Evolutionary conservation across 2,113 vertebrate species (phyloP).

Genomic region (Limnothrissa miodon): DNA sequence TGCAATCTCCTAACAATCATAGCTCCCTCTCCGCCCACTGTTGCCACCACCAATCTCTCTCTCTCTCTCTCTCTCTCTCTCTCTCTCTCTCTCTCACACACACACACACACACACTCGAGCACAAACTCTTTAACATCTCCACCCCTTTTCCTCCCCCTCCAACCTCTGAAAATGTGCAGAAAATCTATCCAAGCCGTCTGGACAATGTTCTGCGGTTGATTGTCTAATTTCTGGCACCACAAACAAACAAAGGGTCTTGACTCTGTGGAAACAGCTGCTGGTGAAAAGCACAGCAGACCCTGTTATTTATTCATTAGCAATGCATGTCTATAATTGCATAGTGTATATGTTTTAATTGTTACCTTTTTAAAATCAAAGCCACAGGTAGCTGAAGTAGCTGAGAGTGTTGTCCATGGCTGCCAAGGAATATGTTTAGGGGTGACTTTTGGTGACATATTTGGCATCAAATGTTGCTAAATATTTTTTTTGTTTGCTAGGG

Average conservation of each 20-base stretch:
- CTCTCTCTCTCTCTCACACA: neutral
- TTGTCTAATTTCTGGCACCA: slow-evolving; percentile 52
- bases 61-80: neutral
- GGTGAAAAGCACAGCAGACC: slow-evolving; percentile 9
- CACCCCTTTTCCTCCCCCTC: slow-evolving; percentile 45
- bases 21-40: slow-evolving; percentile 27
- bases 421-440: neutral
- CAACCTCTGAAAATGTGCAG: slow-evolving; percentile 46
- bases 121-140: neutral
- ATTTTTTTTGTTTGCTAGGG: neutral
- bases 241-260: slow-evolving; percentile 54
- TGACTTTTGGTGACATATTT: neutral
- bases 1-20: slow-evolving; percentile 70
- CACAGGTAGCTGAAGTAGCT: neutral
- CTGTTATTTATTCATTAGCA: neutral
- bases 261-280: slow-evolving; percentile 51
- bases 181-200: slow-evolving; percentile 60
- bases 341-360: neutral
- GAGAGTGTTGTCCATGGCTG: neutral
- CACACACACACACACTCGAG: too few species aligned
- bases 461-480: neutral
- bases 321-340: neutral
- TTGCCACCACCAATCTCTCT: neutral
- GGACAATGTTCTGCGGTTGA: slow-evolving; percentile 59
- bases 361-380: neutral